Conservation (phyloP, 2,888 invertebrate genomes). For the Bombylius discolor region DNA sequence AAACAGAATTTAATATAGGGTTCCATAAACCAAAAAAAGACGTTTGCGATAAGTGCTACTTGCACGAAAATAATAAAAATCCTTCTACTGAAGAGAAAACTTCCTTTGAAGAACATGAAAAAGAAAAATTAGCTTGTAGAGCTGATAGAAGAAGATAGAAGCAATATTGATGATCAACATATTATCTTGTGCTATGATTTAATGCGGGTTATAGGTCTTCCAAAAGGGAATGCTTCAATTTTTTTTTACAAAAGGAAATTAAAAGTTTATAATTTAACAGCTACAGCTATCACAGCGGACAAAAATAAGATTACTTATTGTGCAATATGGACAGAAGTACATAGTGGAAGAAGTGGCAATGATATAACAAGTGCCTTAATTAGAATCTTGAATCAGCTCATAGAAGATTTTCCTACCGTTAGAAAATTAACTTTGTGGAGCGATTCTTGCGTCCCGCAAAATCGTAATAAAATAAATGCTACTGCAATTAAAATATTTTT, state of each 20-base stretch:
- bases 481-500: slow-evolving; percentile 1
- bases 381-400: no score
- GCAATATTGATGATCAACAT: not conserved
- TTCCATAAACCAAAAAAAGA: not conserved
- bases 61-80: not conserved
- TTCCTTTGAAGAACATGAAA: not conserved
- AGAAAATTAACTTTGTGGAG: not conserved
- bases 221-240: not conserved
- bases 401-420: no score
- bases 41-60: not conserved
- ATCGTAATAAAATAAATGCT: not conserved
- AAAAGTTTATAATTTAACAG: not conserved
- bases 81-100: not conserved
- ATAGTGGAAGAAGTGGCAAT: not conserved
- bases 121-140: not conserved
- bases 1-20: not conserved
- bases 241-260: not conserved
- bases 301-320: not conserved
- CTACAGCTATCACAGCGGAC: not conserved
- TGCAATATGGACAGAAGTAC: not conserved
- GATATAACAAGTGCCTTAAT: not conserved
- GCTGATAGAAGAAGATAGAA: not conserved
- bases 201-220: not conserved
- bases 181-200: not conserved
- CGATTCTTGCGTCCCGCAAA: not conserved